phyloP scores from a whole-genome alignment of 2,113 vertebrate genomes.

The Psephotus haematonotus region DNA sequence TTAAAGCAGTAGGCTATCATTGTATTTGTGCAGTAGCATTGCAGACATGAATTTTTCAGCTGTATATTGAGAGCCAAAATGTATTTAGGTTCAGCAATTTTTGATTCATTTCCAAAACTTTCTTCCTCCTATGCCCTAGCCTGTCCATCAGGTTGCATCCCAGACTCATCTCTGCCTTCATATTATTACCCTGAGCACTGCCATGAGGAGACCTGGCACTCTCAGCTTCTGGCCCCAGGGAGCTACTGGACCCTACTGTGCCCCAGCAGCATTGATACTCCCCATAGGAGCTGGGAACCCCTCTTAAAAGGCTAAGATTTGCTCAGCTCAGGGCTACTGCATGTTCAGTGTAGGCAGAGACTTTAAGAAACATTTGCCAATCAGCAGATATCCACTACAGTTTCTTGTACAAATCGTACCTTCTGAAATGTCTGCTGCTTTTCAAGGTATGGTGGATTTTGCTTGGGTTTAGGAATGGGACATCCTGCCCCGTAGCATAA shows the following conservation, averaged over 20 bases:
- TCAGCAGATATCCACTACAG: neutral
- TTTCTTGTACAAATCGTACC: neutral
- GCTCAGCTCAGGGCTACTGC: neutral
- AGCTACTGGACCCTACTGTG: fast-evolving
- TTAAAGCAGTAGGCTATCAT: neutral
- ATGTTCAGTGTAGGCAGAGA: neutral
- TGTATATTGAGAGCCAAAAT: neutral
- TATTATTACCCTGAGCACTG: neutral
- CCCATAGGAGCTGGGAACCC: neutral
- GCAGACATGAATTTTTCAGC: neutral
- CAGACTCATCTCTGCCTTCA: neutral
- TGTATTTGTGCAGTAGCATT: neutral
- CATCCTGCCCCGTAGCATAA: neutral
- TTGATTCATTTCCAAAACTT: neutral
- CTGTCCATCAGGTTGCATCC: neutral
- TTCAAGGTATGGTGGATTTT: neutral
- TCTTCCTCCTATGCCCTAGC: neutral
- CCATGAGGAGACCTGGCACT: neutral
- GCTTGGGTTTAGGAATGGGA: neutral
- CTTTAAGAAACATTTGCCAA: neutral
- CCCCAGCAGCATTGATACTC: neutral
- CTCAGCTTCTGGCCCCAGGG: fast-evolving
- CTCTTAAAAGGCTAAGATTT: neutral
- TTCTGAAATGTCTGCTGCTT: neutral
- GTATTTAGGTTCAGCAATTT: neutral